Evolutionary conservation across 2,113 vertebrate genomes (phyloP).

Genomic region (Phocoena phocoena): DNA sequence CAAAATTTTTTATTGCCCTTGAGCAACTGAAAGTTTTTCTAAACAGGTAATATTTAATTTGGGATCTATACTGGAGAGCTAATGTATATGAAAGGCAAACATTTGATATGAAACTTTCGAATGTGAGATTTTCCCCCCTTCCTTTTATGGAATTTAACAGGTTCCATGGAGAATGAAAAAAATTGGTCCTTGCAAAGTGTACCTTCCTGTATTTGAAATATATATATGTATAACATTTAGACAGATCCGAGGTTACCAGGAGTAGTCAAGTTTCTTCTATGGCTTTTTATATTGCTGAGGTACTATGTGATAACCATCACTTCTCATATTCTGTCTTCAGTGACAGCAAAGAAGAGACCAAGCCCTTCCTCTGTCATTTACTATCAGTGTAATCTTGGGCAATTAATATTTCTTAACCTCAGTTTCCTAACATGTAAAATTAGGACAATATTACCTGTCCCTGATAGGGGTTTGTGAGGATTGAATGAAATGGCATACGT

Average conservation of each 20-base stretch:
- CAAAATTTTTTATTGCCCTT: conserved; percentile 60
- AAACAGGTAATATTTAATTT: conserved; percentile 44
- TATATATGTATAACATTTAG: background rate
- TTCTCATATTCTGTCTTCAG: conserved; percentile 39
- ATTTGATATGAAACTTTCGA: conserved; percentile 25
- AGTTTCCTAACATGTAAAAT: background rate
- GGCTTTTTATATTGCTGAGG: conserved; percentile 84
- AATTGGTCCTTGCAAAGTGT: conserved; percentile 58
- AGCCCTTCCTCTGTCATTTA: background rate
- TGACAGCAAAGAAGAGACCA: background rate
- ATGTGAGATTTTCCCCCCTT: background rate
- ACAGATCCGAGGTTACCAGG: conserved; percentile 76
- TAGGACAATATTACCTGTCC: background rate
- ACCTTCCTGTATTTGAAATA: conserved; percentile 68
- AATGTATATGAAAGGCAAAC: conserved; percentile 46
- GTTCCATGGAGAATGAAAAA: conserved; percentile 52
- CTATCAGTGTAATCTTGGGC: background rate
- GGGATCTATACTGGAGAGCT: conserved; percentile 12
- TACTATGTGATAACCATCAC: conserved; percentile 74
- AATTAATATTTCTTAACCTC: background rate
- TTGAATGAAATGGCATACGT: background rate
- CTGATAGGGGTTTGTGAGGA: background rate
- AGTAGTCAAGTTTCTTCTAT: conserved; percentile 77
- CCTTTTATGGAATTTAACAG: conserved; percentile 41
- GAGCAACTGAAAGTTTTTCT: conserved; percentile 60